Evolutionary conservation across 2,113 vertebrate genomes (phyloP).

Genomic region (Gymnorhina tibicen): DNA sequence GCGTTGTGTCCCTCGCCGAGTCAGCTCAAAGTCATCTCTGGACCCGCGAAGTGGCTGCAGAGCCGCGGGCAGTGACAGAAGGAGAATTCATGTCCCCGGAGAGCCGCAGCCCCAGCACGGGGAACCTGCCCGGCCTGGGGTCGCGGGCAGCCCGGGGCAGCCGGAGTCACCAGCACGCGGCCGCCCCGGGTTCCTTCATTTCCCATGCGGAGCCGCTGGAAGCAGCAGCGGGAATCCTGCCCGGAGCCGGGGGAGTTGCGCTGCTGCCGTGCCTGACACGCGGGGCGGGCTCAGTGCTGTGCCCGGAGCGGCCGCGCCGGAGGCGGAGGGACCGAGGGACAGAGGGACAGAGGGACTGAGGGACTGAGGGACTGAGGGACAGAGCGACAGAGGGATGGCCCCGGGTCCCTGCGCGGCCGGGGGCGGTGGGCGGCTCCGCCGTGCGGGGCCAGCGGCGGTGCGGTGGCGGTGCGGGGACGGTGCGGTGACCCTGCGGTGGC

Average conservation of each 20-base stretch:
- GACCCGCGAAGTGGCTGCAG: slow-evolving; percentile 18
- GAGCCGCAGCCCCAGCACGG: slow-evolving; percentile 4
- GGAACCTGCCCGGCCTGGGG: slow-evolving; percentile 4
- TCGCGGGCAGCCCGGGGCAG: background rate
- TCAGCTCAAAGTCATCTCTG: slow-evolving; percentile 56
- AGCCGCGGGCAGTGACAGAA: background rate
- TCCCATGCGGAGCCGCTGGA: background rate
- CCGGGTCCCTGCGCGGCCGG: background rate
- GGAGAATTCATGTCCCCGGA: slow-evolving; percentile 25
- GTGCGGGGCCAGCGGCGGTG: background rate
- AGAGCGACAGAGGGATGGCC: too few species aligned
- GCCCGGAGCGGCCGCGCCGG: background rate
- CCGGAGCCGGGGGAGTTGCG: background rate
- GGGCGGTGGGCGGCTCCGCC: background rate
- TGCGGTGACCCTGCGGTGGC: background rate
- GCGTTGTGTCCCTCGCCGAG: slow-evolving; percentile 31
- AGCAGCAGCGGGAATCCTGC: background rate
- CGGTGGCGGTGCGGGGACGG: background rate
- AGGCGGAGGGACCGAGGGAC: background rate
- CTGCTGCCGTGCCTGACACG: background rate
- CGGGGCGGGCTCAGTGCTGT: background rate
- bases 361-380: rapidly evolving
- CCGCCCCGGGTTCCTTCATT: slow-evolving; percentile 46
- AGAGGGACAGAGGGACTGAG: rapidly evolving
- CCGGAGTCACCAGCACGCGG: background rate